Base-by-base conservation (phyloP, 2,888 invertebrate species). In the Synergus japonicus region DNA sequence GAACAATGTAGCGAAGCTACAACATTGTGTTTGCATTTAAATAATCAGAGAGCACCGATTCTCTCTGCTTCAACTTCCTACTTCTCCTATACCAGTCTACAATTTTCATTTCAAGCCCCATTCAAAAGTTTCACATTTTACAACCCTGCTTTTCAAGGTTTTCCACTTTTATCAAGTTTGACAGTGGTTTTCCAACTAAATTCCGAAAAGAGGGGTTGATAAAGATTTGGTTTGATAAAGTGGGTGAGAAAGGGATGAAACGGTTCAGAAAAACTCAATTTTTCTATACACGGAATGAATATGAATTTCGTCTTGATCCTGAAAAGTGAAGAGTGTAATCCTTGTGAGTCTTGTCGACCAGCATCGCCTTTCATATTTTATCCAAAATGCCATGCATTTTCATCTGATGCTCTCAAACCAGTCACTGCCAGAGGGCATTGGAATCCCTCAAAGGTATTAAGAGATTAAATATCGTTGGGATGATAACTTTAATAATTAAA, bases 21-120 rank as follows among this genome's bases (percentile, higher is more conserved):
- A 90, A 90, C 90, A 89, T 89, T 89, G 88, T 91, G 91, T 91
- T 91, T 91, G 91, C 91, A 91, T 91, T 91, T 91, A 90, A 91
- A 91, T 91, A 91, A 91, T 91, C 91, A 87, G 91, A 87, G 87
- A 90, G 86, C 54, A 73, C 54, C 37, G 41, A 73, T 73, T 73
- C 54, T 54, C 54, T 73, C 54, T 29, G 54, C 73, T 73, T 37
- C 73, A 73, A 54, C 73, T 73, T 73, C 73, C 73, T 73, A 73
- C 22, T 54, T 73, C 54, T 22, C 60, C 22, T 60, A 18, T 22
- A 18, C 22, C 4, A 22, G 18, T 60, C 18, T 49, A 54, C 69
- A 49, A 54, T 73, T 73, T 73, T 73, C 49, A 73, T 73, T 73
- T 37, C 49, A 37, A 29, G 9, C 69, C 12, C 73, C 73, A 73